Evolutionary conservation across 1,140 invertebrate genomes (phyloP).

Genomic region (Rhagoletis pomonella): DNA sequence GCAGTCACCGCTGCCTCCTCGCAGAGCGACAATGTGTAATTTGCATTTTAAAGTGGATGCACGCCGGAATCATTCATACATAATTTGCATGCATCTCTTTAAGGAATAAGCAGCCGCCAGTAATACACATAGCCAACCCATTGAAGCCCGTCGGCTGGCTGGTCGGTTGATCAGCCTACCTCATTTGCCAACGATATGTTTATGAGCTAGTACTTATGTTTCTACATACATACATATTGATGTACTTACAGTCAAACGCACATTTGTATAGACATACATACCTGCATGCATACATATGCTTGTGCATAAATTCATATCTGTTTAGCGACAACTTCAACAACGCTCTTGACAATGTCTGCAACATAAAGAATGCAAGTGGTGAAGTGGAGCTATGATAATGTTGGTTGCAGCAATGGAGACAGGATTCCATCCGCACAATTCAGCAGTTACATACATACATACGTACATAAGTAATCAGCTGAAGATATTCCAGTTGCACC

Average conservation of each 20-base stretch:
- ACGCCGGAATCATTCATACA: conserved; percentile 10
- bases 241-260: too few species aligned
- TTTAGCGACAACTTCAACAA: conserved; percentile 44
- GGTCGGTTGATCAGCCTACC: conserved; percentile 11
- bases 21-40: conserved; percentile 9
- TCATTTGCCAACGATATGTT: conserved; percentile 43
- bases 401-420: background rate
- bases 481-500: background rate
- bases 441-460: background rate
- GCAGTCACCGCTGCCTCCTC: background rate
- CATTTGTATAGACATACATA: background rate
- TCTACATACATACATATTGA: background rate
- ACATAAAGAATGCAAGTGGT: conserved; percentile 4
- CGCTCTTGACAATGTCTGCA: background rate
- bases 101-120: conserved; percentile 33
- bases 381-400: conserved; percentile 11
- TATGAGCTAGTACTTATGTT: background rate
- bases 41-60: conserved; percentile 50
- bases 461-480: background rate
- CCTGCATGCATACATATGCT: background rate
- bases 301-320: background rate
- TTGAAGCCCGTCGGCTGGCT: background rate
- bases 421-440: background rate
- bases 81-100: conserved; percentile 40
- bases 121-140: background rate